Evolutionary conservation across 2,888 invertebrate species (phyloP), one percentile per base, ranked within the genome.

Genomic region (Meta bourneti): DNA sequence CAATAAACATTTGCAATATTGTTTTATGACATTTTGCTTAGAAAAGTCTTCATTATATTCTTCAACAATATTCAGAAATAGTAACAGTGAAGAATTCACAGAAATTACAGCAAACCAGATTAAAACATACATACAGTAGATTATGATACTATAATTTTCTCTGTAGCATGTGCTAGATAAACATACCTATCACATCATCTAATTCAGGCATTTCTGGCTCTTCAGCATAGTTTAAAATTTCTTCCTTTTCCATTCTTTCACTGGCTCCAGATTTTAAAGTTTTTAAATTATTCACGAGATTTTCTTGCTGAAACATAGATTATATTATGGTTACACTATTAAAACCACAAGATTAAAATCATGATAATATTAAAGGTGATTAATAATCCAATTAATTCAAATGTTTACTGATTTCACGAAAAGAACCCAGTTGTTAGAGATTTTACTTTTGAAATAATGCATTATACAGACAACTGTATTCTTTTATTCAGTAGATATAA

Each of bases 221-320:
- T 13, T 90, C 80, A 9, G 48, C 69, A 69, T 52, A 78, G 9
- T 90, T 83, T 51, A 85, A 52, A 69, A 81, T 75, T 52, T 70
- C 70, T 70, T 79, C 85, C 52, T 90, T 90, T 49, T 85, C 90
- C 61, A n/a, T 69, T 48, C 52, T 51, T 74, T 85, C 72, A 16
- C 71, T 34, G 69, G 70, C 84, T 7, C 69, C 11, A 13, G 61
- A 11, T 52, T 85, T 85, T 34, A 85, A 11, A 9, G 8, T 90
- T 69, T 51, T 20, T n/a, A 90, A 34, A 19, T 70, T 69, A 80
- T 80, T 69, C 48, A 85, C 20, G n/a, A 90, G 54, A 9, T 75
- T 90, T 74, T 85, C 51, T 52, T 70, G 9, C 90, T 83, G 13
- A 77, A 83, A 82, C 7, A 52, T 49, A 54, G n/a, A 79, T 20